Base-by-base conservation (phyloP, 1,140 invertebrate species). In the Zaprionus tsacasi region DNA sequence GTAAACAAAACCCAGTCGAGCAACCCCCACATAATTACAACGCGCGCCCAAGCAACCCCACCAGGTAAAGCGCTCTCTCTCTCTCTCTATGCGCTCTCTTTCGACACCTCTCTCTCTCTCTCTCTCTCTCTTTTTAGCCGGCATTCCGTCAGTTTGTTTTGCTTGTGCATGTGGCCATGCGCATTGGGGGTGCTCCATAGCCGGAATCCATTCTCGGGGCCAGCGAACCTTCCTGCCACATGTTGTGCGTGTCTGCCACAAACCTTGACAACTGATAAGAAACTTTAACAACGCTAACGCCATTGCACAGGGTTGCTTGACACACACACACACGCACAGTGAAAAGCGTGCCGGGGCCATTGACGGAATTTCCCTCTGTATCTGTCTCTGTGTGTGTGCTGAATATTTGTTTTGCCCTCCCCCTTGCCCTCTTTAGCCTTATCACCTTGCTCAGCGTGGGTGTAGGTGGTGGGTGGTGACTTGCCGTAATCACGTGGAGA, bases 211-310 rank as follows among this genome's bases (percentile, higher is more conserved):
- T 33, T 25, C 57, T 33, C 21, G 70, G 48, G 61, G 63, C 73
- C 60, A 56, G 70, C 83, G 45, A 85, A 81, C 83, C 85, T 89
- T 78, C 81, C 81, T 89, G 83, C 83, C 83, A 88, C 83, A 88
- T 89, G 83, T 88, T 88, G 85, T 88, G 81, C 73, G 82, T 77
- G 70, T 75, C 67, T 78, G 70, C 71, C 70, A 48, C 82, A 68
- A 87, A 87, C 85, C 85, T 88, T 88, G 81, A 85, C 86, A 89
- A 89, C 85, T 89, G 85, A 89, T 89, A 89, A 89, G 85, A 78
- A 85, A 76, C 70, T 78, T 85, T 81, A 55, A 36, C 70, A 60
- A 35, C 60, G 52, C 25, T 40, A 21, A 21, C 21, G 21, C 21
- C 21, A 21, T 73, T 77, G 71, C 71, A 86, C 82, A 82, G 82